Conservation (phyloP, 2,797 vertebrate species). For the Poecilia picta region DNA sequence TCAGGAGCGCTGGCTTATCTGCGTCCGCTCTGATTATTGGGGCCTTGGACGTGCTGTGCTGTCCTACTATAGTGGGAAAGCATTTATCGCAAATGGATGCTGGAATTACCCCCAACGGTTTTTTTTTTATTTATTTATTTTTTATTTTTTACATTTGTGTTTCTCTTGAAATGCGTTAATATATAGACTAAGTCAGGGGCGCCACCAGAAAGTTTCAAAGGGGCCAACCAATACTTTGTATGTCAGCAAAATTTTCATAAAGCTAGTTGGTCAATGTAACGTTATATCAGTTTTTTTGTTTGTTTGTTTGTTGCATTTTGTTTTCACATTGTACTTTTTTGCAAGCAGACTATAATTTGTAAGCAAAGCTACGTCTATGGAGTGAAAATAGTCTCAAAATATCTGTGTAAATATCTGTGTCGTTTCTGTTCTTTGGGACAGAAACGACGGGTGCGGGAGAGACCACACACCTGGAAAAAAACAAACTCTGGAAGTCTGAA, state of each 20-base stretch:
- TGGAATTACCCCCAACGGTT: constrained; percentile 15
- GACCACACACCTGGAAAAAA: too few relatives aligned
- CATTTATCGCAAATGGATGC: not conserved
- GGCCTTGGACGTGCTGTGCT: not conserved
- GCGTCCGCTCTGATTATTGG: constrained; percentile 17
- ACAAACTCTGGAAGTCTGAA: too few relatives aligned
- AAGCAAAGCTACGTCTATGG: too few relatives aligned
- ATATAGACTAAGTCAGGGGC: not conserved
- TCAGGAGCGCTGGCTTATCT: constrained; percentile 27
- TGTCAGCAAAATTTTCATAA: not conserved
- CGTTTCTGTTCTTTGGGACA: too few relatives aligned
- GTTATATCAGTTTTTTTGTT: too few relatives aligned
- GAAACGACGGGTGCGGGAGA: too few relatives aligned
- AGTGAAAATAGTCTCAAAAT: too few relatives aligned
- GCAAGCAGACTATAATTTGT: too few relatives aligned
- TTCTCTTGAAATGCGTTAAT: not conserved
- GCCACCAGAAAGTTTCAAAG: not conserved
- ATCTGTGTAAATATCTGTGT: too few relatives aligned
- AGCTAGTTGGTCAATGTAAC: not conserved
- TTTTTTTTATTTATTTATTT: not conserved
- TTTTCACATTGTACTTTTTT: too few relatives aligned
- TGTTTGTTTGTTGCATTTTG: too few relatives aligned
- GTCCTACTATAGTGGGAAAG: not conserved
- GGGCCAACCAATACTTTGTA: not conserved
- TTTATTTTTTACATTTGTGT: not conserved